These are phyloP conservation scores for Ailuropoda melanoleuca DNA, from an alignment of 2,113 vertebrate genomes.

Conservation along the genomic window DNA sequence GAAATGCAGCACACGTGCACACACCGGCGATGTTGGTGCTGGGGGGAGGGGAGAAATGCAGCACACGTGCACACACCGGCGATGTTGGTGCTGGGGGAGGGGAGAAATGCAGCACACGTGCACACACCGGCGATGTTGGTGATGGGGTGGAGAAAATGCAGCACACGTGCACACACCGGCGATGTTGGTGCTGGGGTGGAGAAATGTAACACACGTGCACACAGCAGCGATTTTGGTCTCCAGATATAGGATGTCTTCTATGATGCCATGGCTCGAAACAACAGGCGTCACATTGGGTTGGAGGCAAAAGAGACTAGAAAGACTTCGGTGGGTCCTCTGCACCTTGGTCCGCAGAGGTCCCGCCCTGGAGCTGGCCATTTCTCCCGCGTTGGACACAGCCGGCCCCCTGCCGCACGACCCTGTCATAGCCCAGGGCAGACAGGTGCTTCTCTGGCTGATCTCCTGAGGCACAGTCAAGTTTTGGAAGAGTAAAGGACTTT, in stretches of 20 bases:
- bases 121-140: too few species aligned
- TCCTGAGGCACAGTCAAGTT: not conserved
- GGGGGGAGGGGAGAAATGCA: too few species aligned
- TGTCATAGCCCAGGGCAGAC: not conserved
- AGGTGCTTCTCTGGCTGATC: not conserved
- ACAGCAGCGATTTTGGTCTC: not conserved
- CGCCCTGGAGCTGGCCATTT: not conserved
- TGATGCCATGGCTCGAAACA: not conserved
- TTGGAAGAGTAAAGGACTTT: not conserved
- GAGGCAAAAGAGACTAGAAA: not conserved
- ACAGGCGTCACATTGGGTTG: not conserved
- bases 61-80: too few species aligned
- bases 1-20: too few species aligned
- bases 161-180: too few species aligned
- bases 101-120: too few species aligned
- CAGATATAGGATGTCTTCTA: rapidly evolving
- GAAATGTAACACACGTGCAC: rapidly evolving
- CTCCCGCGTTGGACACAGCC: not conserved
- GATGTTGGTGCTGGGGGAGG: too few species aligned
- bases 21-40: too few species aligned
- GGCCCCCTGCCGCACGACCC: rapidly evolving
- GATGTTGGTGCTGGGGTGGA: too few species aligned
- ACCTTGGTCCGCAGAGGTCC: not conserved
- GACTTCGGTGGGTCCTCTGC: not conserved
- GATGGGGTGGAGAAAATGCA: too few species aligned